A percentile compares a stretch with the other conserved stretches of the same genome.
Evolutionary conservation across 2,113 vertebrate genomes (phyloP).

Genomic region (Pardalotus punctatus): DNA sequence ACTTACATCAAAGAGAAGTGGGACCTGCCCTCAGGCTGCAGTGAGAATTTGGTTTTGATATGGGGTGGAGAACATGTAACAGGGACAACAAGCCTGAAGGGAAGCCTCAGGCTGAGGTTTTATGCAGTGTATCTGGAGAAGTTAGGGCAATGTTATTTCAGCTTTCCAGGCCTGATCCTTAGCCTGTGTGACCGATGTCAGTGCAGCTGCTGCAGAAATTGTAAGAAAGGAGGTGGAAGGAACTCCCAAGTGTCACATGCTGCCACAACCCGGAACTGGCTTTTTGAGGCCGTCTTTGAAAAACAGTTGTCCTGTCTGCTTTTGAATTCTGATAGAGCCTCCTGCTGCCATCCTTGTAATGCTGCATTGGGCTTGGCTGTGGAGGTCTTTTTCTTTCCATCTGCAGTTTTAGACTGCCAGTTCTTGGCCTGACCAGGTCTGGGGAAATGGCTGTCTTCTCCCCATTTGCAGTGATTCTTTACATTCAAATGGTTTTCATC

Average conservation of each 20-base stretch:
- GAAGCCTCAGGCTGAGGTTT: not conserved
- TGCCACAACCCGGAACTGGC: not conserved
- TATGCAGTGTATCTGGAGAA: not conserved
- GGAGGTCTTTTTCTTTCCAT: not conserved
- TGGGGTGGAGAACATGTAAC: not conserved
- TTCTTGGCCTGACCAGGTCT: not conserved
- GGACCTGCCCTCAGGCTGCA: not conserved
- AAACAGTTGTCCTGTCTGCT: not conserved
- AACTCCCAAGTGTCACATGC: not conserved
- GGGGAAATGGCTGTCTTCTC: not conserved
- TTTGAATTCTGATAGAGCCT: not conserved
- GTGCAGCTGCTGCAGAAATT: not conserved
- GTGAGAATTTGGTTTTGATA: not conserved
- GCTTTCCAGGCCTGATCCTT: not conserved
- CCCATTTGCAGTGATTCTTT: not conserved
- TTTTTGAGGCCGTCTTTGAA: not conserved
- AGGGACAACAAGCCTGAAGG: not conserved
- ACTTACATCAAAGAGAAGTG: not conserved
- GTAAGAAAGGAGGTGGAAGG: not conserved
- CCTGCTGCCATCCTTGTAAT: not conserved
- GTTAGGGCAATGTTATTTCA: not conserved
- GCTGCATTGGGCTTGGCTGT: not conserved
- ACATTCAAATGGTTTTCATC: not conserved
- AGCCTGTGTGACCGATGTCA: not conserved
- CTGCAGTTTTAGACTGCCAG: not conserved